These are phyloP conservation scores for Coleophora deauratella DNA, from an alignment of 2,888 invertebrate genomes.

Conservation along the genomic window DNA sequence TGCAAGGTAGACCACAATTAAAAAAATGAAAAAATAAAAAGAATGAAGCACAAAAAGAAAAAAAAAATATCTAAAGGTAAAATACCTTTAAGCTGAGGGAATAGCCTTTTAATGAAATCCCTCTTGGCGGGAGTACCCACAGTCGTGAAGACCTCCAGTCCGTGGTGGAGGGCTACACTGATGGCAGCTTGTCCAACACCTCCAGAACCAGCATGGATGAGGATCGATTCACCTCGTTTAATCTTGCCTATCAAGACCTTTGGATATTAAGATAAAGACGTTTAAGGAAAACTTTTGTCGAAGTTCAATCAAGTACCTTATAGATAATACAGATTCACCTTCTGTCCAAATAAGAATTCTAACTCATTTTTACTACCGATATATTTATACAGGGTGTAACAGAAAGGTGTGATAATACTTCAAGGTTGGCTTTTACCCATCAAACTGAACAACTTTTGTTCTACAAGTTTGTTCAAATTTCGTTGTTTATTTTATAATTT, in stretches of 20 bases:
- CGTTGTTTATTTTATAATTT: no score
- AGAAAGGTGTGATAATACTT: no score
- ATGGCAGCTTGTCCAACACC: slow-evolving; percentile 99
- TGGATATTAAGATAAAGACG: not conserved
- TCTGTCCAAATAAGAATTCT: not conserved
- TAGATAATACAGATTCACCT: not conserved
- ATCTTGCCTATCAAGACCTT: slow-evolving; percentile 79
- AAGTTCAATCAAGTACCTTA: not conserved
- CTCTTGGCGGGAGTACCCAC: slow-evolving; percentile 92
- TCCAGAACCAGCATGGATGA: slow-evolving; percentile 96
- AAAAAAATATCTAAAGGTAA: no score
- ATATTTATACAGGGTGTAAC: no score
- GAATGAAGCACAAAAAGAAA: no score
- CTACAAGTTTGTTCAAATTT: no score
- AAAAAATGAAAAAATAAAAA: no score
- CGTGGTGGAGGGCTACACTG: slow-evolving; percentile 90
- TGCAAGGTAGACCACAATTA: no score
- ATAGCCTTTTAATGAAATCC: slow-evolving; percentile 89
- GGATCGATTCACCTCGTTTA: slow-evolving; percentile 85
- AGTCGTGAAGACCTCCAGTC: slow-evolving; percentile 94
- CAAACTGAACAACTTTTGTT: no score
- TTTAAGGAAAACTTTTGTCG: not conserved
- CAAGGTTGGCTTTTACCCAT: no score
- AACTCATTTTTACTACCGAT: no score
- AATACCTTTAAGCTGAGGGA: slow-evolving; percentile 81